Evolutionary conservation across 2,113 vertebrate species (phyloP).

Genomic region (Talpa occidentalis): DNA sequence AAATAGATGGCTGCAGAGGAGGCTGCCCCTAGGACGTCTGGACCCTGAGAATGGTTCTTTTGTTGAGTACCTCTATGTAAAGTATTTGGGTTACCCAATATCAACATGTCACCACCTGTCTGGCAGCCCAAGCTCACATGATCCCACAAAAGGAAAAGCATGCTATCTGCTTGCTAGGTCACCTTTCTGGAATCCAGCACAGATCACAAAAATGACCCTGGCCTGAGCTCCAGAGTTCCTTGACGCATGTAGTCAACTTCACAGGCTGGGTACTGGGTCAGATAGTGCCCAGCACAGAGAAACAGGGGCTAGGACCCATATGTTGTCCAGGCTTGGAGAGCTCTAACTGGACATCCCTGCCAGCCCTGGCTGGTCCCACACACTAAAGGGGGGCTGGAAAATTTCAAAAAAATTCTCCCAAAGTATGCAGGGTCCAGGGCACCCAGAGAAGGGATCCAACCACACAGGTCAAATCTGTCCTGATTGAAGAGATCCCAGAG

Average conservation of each 20-base stretch:
- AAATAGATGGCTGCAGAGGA: background rate
- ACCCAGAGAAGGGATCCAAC: background rate
- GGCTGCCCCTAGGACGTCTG: rapidly evolving
- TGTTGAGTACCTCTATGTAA: too few species aligned
- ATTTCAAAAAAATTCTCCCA: background rate
- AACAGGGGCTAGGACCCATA: background rate
- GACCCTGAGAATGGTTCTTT: background rate
- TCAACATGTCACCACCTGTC: background rate
- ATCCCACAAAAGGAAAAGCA: background rate
- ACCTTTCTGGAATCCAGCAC: background rate
- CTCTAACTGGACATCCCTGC: background rate
- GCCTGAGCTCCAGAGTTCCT: background rate
- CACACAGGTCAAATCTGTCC: background rate
- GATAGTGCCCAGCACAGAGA: rapidly evolving
- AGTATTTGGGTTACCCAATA: background rate
- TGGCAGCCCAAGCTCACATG: background rate
- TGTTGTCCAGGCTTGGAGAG: background rate
- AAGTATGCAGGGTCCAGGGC: rapidly evolving
- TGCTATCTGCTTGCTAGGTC: background rate
- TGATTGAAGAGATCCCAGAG: background rate
- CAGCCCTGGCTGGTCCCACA: background rate
- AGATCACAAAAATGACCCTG: background rate
- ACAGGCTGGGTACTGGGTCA: background rate
- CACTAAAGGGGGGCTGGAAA: background rate
- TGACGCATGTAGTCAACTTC: background rate